These are phyloP conservation scores for Callaeas wilsoni DNA, from an alignment of 2,113 vertebrate species.

Conservation along the genomic window DNA sequence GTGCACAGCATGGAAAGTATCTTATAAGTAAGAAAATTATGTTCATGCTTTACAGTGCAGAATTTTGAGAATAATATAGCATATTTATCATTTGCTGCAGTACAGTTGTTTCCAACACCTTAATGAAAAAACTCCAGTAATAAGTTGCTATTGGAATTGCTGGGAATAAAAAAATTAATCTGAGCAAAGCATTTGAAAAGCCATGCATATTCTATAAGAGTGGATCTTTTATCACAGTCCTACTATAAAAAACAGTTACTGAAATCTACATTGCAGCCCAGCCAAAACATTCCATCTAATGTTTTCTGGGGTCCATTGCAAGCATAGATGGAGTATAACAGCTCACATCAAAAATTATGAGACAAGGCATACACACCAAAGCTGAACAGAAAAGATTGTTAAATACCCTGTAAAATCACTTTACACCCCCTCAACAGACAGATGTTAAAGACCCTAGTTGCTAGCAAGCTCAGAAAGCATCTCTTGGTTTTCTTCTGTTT, in stretches of 20 bases:
- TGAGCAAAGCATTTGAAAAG: background rate
- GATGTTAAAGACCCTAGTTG: background rate
- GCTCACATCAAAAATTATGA: background rate
- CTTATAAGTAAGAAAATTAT: constrained; percentile 57
- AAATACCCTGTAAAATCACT: background rate
- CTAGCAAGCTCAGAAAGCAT: background rate
- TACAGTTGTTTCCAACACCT: constrained; percentile 13
- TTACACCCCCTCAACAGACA: background rate
- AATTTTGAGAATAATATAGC: background rate
- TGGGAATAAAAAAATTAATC: constrained; percentile 27
- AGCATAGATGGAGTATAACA: background rate
- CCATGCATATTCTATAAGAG: background rate
- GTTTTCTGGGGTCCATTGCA: background rate
- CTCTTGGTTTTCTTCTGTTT: background rate
- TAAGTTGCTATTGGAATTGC: background rate
- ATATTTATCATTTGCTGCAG: background rate
- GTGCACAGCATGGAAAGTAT: constrained; percentile 48
- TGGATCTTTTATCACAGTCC: background rate
- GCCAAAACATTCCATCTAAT: background rate
- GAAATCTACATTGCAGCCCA: background rate
- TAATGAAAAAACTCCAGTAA: constrained; percentile 17
- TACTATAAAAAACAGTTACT: background rate
- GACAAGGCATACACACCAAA: background rate
- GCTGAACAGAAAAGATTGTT: background rate
- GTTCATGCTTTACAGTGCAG: background rate